Evolutionary conservation across 2,113 vertebrate genomes (phyloP), one percentile per base, ranked within the genome.

Genomic region (Cochlearius cochlearius): DNA sequence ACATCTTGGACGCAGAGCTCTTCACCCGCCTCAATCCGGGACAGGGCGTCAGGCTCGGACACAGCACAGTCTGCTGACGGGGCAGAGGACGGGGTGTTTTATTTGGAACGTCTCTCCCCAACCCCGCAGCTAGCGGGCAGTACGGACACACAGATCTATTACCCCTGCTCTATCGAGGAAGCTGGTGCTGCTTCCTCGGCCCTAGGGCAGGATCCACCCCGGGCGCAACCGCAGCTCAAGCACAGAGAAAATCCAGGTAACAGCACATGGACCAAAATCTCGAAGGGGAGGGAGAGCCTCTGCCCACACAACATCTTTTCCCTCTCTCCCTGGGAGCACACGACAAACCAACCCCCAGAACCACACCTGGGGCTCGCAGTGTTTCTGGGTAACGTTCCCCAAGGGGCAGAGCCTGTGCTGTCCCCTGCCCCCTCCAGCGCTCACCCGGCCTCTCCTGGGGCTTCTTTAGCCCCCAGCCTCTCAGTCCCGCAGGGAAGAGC

Each of bases 31-130:
- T 97, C 88, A 15, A 96, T 88, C 78, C 10, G 38, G 27, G 96
- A 92, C 60, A 92, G 94, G 67, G 90, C 30, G 43, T 97, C 96
- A 49, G 97, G 97, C 67, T 93, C 96, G 95, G 97, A 90, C 47
- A 62, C 88, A 10, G 93, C 96, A 30, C 26, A 75, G 82, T 92
- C 97, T 97, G 93, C 34, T 39, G 26, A 82, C 9, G 19, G 94
- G 43, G 55, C 80, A 94, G 62, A 29, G 19, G 6, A 43, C 43
- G 21, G 12, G 1, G 7, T 4, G 55, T 25, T 62, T 38, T 12
- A 6, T 38, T 25, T 23, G 64, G 23, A 66, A 12, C 17, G n/a
- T n/a, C 71, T 17, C n/a, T 36, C 39, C 73, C 47, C 22, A 5
- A 16, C 10, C 56, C 36, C 80, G 4, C 32, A 9, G 20, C 50